A percentile compares a stretch with the other conserved stretches of the same genome.
phyloP scores from a whole-genome alignment of 2,113 vertebrate species.

The Brienomyrus longianalis region DNA sequence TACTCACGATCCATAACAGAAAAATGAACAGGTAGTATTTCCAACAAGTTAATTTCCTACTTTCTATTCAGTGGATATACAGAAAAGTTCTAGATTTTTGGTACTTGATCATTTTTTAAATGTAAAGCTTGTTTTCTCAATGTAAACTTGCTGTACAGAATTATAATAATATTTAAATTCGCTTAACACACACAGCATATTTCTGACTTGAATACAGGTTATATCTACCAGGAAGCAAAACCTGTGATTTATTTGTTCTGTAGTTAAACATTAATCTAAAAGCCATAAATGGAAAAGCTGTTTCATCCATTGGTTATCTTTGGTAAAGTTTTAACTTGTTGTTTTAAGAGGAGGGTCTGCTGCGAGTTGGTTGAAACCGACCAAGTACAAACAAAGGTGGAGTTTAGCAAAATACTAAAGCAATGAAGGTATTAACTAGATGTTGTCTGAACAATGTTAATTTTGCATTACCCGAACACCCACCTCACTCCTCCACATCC shows the following conservation, averaged over 20 bases:
- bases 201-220: slow-evolving; percentile 20
- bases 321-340: background rate
- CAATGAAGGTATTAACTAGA: background rate
- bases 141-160: background rate
- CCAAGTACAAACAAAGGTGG: slow-evolving; percentile 3
- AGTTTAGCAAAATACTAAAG: background rate
- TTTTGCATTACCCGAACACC: background rate
- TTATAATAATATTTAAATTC: background rate
- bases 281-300: slow-evolving; percentile 15
- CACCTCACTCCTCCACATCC: background rate
- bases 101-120: background rate
- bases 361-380: background rate
- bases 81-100: background rate
- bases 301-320: slow-evolving; percentile 34
- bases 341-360: background rate
- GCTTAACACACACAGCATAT: background rate
- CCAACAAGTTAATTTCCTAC: background rate
- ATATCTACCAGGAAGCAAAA: slow-evolving; percentile 14
- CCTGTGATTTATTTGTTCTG: slow-evolving; percentile 36
- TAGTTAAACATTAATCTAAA: slow-evolving; percentile 57
- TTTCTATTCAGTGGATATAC: background rate
- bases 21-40: background rate
- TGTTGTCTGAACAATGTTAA: background rate
- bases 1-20: slow-evolving; percentile 32
- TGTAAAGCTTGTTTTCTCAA: background rate